Percentiles rank a stretch among this genome's conserved stretches.
Conservation (phyloP, 2,888 invertebrate genomes). For the Spodoptera littoralis region DNA sequence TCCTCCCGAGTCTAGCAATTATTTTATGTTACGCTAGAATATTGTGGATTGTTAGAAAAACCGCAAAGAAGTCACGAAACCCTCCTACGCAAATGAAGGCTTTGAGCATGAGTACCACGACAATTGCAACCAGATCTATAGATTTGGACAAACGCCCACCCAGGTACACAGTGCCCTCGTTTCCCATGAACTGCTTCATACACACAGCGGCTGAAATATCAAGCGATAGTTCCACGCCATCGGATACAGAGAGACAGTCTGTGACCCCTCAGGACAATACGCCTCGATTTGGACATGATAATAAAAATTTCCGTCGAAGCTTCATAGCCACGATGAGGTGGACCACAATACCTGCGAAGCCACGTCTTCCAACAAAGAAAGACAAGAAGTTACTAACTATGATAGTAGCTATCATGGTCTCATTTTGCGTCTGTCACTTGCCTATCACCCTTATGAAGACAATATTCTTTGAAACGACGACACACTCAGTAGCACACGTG, state of each 20-base stretch:
- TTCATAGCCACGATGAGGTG: conserved; percentile 74
- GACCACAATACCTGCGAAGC: conserved; percentile 77
- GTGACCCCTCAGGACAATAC: conserved; percentile 62
- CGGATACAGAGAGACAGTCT: conserved; percentile 73
- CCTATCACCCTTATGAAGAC: conserved; percentile 96
- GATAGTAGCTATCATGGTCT: conserved; percentile 96
- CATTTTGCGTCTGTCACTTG: conserved; percentile 96
- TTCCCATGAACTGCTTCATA: conserved; percentile 57
- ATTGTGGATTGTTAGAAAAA: conserved; percentile 92
- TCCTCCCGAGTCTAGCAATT: conserved; percentile 95
- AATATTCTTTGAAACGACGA: conserved; percentile 90
- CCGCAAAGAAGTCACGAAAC: conserved; percentile 89
- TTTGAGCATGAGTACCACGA: conserved; percentile 60
- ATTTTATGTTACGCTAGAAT: conserved; percentile 95
- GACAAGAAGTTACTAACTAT: conserved; percentile 93
- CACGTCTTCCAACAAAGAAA: conserved; percentile 92
- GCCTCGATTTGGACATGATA: conserved; percentile 62
- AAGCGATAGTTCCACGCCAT: conserved; percentile 62
- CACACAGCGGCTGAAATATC: conserved; percentile 71
- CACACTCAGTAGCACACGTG: conserved; percentile 92
- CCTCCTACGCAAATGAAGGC: conserved; percentile 69
- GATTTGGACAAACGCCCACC: conserved; percentile 55
- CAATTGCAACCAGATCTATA: conserved; percentile 47
- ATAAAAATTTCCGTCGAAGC: conserved; percentile 66
- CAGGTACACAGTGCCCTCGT: conserved; percentile 40